Base-by-base conservation (phyloP, 2,113 vertebrate genomes). In the Nothocercus nigrocapillus region DNA sequence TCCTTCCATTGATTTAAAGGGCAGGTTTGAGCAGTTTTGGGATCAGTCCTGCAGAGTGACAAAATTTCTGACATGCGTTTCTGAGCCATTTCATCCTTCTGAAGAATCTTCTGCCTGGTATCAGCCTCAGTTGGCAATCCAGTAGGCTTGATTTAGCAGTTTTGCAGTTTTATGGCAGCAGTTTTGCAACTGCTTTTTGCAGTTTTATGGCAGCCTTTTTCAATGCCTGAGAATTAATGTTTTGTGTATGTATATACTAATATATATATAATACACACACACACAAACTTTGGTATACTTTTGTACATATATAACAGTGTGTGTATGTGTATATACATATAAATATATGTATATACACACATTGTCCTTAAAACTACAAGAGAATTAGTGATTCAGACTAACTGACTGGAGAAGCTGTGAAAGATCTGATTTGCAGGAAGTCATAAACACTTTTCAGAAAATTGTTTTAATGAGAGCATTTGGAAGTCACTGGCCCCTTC, bases 321-420 rank as follows among this genome's bases (percentile, higher is more conserved):
- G 51, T 7, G 51, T 24, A 49, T 17, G 15, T 30, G 11, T 30
- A 56, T 30, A 15, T 28, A 54, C 15, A 28, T 28, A 28, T 14
- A 30, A 28, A 3, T 4, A 9, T 21, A 14, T 25, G n/a, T 24
- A 18, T 24, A 18, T 59, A 42, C 19, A 47, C 20, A 47, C 47
- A 47, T 19, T 61, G 20, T 2, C 3, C 4, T 20, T 25, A 32
- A 36, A 7, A 21, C n/a, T 59, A 83, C n/a, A 51, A 53, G 34
- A 24, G n/a, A 13, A 32, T 7, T 30, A 0, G 0, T 0, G 0
- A 47, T 88, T 78, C 34, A 61, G 25, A 6, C 22, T 82, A 17
- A 49, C 25, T 30, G 24, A 28, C n/a, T 20, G 27, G 3, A 78
- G 51, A 36, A 19, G 13, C 22, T 42, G 34, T 22, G 10, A 45